A percentile compares a stretch with the other conserved stretches of the same genome.
phyloP scores from a whole-genome alignment of 2,888 invertebrate genomes.

The Crioceris asparagi region DNA sequence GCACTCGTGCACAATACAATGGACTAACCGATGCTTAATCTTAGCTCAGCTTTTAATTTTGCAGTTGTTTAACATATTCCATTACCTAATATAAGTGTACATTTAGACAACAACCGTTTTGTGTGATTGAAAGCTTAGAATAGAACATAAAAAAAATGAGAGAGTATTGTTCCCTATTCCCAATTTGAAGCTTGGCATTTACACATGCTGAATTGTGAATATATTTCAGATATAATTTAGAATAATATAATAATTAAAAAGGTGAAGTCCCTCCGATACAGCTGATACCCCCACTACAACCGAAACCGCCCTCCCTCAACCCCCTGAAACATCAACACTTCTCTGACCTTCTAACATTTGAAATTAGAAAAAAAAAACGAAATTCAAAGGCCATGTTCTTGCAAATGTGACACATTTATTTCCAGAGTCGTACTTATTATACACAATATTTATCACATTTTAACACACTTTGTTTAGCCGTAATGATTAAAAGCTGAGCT shows the following conservation, averaged over 20 bases:
- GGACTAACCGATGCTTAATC: constrained; percentile 41
- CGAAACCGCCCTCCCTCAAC: no score
- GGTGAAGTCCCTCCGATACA: no score
- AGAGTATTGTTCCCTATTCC: no score
- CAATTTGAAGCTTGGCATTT: no score
- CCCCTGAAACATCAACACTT: no score
- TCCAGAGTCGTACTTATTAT: constrained; percentile 28
- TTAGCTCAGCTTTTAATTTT: constrained; percentile 42
- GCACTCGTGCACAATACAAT: constrained; percentile 41
- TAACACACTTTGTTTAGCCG: constrained; percentile 26
- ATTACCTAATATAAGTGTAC: constrained; percentile 37
- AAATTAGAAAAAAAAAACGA: no score
- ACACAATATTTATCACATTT: constrained; percentile 27
- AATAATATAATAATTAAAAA: no score
- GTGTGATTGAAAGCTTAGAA: constrained; percentile 34
- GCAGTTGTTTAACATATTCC: constrained; percentile 37
- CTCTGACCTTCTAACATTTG: no score
- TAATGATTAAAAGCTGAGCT: constrained; percentile 41
- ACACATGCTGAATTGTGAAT: no score
- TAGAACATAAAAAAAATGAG: neutral
- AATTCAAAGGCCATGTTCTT: constrained; percentile 39
- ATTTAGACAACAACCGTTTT: constrained; percentile 32
- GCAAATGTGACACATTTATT: constrained; percentile 35
- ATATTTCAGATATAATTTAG: no score
- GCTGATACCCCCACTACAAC: no score